phyloP scores from a whole-genome alignment of 2,888 invertebrate species.

The Apocheima hispidaria region DNA sequence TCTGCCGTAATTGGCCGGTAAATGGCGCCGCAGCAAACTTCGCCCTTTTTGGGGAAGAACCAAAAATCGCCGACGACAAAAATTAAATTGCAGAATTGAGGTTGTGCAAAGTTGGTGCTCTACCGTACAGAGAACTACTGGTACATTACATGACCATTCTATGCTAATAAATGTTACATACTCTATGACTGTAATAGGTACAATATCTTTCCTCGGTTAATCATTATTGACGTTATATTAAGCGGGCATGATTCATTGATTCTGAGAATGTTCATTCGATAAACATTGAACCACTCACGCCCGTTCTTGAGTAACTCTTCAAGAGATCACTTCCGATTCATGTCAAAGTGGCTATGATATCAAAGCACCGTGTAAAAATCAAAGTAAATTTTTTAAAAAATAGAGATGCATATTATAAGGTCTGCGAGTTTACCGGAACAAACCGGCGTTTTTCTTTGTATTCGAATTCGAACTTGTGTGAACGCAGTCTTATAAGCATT shows the following conservation, averaged over 20 bases:
- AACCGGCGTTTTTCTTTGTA: too few species aligned
- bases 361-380: too few species aligned
- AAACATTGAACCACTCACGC: constrained; percentile 12
- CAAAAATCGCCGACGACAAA: too few species aligned
- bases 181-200: background rate
- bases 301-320: constrained; percentile 2
- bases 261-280: constrained; percentile 8
- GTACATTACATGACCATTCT: background rate
- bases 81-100: too few species aligned
- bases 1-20: too few species aligned
- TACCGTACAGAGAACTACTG: background rate
- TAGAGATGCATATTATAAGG: background rate
- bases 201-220: constrained; percentile 21
- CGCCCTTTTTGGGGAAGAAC: too few species aligned
- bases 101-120: too few species aligned
- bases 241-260: constrained; percentile 24
- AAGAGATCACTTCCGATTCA: constrained; percentile 1
- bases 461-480: too few species aligned
- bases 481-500: too few species aligned
- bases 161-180: background rate
- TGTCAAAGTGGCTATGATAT: background rate
- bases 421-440: too few species aligned
- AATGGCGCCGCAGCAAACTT: too few species aligned
- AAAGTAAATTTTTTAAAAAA: too few species aligned
- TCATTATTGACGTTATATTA: constrained; percentile 21